Base-by-base conservation (phyloP, 2,797 vertebrate genomes). In the Cryptoblepharus egeriae region DNA sequence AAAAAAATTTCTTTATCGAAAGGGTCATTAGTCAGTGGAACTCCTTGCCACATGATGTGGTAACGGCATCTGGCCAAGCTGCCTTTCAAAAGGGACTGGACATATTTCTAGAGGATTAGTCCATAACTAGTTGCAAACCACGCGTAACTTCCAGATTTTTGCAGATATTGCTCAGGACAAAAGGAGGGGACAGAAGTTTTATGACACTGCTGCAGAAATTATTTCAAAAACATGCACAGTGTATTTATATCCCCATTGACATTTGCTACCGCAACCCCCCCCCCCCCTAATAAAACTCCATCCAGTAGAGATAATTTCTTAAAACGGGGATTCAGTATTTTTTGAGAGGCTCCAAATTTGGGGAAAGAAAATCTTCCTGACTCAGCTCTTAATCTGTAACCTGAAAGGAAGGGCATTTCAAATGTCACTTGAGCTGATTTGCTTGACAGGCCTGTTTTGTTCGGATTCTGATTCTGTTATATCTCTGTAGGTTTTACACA, bases 381-480 rank as follows among this genome's bases (percentile, higher is more conserved):
- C 82, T 74, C 87, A 85, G 67, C 42, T 65, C 83, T 80, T 70
- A 85, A 92, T 87, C 78, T 85, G 68, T 30, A 79, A 84, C 37
- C 85, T 63, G 84, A 77, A 88, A 89, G 88, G 32, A 93, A 89
- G 82, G 79, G 71, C 82, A 87, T 85, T 92, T 90, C 76, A 90
- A 92, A 87, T 77, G 84, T 73, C 89, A 81, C 58, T 64, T 70
- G 58, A 30, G 71, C 26, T 85, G 12, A 85, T 77, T 0, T 0
- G n/a, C 57, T 80, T 83, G 88, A 45, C 81, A 67, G 15, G 63
- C 55, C 28, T 79, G 0, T 68, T 90, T 83, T 49, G 80, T 12
- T 63, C 35, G 82, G 68, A 64, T 18, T 18, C 69, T 75, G 64
- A 49, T 49, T 49, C 45, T 2, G 4, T 49, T 82, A 81, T 87